Base-by-base conservation (phyloP, 2,113 vertebrate genomes). In the Psettodes erumei region DNA sequence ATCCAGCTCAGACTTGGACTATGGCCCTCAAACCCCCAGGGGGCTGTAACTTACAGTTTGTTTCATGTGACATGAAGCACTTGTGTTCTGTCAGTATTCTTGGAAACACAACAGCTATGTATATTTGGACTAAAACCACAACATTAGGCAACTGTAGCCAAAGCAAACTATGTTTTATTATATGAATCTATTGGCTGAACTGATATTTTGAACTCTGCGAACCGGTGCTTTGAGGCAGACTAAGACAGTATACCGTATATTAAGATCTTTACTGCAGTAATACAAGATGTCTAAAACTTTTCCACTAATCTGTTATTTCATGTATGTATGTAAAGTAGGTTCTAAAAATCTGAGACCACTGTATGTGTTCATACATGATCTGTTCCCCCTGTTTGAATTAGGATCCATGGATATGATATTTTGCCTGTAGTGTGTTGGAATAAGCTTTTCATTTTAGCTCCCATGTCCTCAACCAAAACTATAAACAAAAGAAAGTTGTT, bases 71-170 rank as follows among this genome's bases (percentile, higher is more conserved):
- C 38, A 47, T 59, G 10, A 16, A 40, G 27, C 45, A 60, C 21
- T 73, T 64, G 73, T 53, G 13, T 5, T 73, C 18, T 40, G 11
- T 66, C 54, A 35, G 61, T 2, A 4, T 66, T 66, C 60, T 48
- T 38, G 42, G 50, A 71, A 80, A 51, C 25, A 47, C 37, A 76
- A 63, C 60, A 67, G 9, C 56, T 38, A 45, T n/a, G 10, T 59
- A 28, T 45, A 56, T 73, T 62, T 73, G 51, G 50, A 59, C 10
- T 35, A 37, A 77, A 77, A 55, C 28, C 56, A 37, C 28, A 54
- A 15, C 35, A 38, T 55, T 53, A 54, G 48, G 45, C 18, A 45
- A 50, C 54, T 33, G 43, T 53, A 40, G 40, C 42, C 21, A 58
- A 56, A 47, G 43, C 30, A 33, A 43, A 21, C 3, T 19, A 3